Evolutionary conservation across 2,888 invertebrate species (phyloP).

Genomic region (Drosophila mulleri): DNA sequence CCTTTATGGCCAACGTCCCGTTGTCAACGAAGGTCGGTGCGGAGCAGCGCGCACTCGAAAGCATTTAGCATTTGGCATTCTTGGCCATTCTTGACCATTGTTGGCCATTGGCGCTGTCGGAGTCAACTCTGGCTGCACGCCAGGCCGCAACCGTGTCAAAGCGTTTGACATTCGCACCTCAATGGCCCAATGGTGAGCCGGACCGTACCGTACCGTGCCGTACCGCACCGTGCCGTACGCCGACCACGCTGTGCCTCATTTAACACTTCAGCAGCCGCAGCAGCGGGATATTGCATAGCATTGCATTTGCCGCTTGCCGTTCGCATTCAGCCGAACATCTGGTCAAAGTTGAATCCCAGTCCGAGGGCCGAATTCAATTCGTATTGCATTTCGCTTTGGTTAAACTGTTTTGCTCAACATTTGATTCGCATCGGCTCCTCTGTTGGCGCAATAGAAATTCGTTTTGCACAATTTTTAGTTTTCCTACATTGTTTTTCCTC

Average conservation of each 20-base stretch:
- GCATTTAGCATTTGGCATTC: conserved; percentile 52
- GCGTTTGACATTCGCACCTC: conserved; percentile 40
- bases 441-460: conserved; percentile 73
- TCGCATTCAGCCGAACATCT: conserved; percentile 9
- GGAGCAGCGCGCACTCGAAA: conserved; percentile 38
- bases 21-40: conserved; percentile 40
- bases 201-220: neutral
- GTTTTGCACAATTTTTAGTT: conserved; percentile 16
- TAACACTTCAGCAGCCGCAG: conserved; percentile 72
- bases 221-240: neutral
- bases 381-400: conserved; percentile 2
- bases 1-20: conserved; percentile 64
- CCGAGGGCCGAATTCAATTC: neutral
- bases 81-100: conserved; percentile 15
- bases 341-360: conserved; percentile 3
- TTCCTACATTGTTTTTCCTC: neutral
- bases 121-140: conserved; percentile 66
- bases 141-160: conserved; percentile 66
- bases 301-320: conserved; percentile 21
- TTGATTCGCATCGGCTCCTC: conserved; percentile 32
- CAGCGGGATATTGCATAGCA: conserved; percentile 56
- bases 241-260: conserved; percentile 74
- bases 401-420: conserved; percentile 22
- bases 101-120: conserved; percentile 20
- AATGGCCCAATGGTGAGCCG: neutral